Base-by-base conservation (phyloP, 2,113 vertebrate species). In the Ascaphus truei region DNA sequence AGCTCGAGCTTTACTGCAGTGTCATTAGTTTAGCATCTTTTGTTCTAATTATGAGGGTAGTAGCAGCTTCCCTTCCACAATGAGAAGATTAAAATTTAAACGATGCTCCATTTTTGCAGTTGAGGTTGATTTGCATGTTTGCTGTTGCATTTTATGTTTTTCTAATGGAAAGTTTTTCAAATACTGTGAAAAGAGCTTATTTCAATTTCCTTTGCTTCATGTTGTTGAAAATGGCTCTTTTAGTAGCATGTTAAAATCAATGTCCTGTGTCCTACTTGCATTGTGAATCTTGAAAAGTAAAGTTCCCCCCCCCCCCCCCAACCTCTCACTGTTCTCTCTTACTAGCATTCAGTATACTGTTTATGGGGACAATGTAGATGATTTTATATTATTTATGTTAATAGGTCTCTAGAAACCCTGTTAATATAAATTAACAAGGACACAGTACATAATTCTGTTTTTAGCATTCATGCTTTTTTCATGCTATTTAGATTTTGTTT, bases 111-210 rank as follows among this genome's bases (percentile, higher is more conserved):
- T 77, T 63, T 71, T 79, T 61, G 74, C 80, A 82, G 82, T 30
- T 83, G 81, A 89, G 79, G 67, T 69, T 48, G 39, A 86, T 79
- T 80, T 73, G 61, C 77, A 83, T 66, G 75, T 83, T 81, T 80
- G 76, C 59, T 68, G 22, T 72, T 64, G 72, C 56, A 76, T 77
- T 79, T 68, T 84, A 72, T 84, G 50, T 75, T 80, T 75, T 72
- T 63, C 76, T 80, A 79, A 87, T 59, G 74, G 75, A 62, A 79
- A 81, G 76, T 73, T 81, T 79, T 81, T 80, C 79, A 80, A 85
- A 80, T 59, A 57, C 18, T 11, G 57, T 36, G 20, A 65, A 75
- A 72, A 65, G 5, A 52, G 66, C 34, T 25, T 30, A 58, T 60
- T 69, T 57, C 60, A 74, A 66, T 73, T 66, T 36, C 23, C 23